phyloP scores from a whole-genome alignment of 1,140 invertebrate genomes.

The Ganaspis sp. region DNA sequence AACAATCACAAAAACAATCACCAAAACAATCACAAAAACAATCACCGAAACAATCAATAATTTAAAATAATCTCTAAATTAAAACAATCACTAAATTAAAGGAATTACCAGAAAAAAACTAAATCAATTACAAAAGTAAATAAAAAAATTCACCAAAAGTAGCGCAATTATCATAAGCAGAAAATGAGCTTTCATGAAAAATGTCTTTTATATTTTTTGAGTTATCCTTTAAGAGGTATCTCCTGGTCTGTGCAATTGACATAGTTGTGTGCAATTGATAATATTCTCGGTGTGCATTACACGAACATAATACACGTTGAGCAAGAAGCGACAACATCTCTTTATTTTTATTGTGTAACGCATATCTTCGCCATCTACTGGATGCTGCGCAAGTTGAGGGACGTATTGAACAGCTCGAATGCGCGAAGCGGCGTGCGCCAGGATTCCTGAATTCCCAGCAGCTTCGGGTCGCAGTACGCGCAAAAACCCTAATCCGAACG shows the following conservation, averaged over 20 bases:
- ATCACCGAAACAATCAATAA: too few relatives aligned
- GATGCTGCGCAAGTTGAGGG: conserved; percentile 69
- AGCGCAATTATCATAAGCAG: too few relatives aligned
- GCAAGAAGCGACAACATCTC: conserved; percentile 10
- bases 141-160: too few relatives aligned
- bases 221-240: conserved; percentile 5
- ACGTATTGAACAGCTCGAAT: conserved; percentile 76
- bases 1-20: too few relatives aligned
- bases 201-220: not conserved
- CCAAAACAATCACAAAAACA: too few relatives aligned
- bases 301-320: conserved; percentile 8
- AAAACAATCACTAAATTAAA: too few relatives aligned
- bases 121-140: too few relatives aligned
- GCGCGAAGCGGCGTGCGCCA: conserved; percentile 74
- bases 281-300: not conserved
- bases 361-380: conserved; percentile 69
- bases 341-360: conserved; percentile 27
- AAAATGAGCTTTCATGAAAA: too few relatives aligned
- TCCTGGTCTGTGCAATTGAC: not conserved
- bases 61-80: too few relatives aligned
- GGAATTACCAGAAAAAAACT: too few relatives aligned
- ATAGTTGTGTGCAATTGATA: conserved; percentile 13
- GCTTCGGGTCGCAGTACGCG: conserved; percentile 73
- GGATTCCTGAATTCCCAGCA: conserved; percentile 70
- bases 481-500: conserved; percentile 70